Evolutionary conservation across 2,888 invertebrate genomes (phyloP), one percentile per base, ranked within the genome.

Genomic region (Eupithecia abbreviata): DNA sequence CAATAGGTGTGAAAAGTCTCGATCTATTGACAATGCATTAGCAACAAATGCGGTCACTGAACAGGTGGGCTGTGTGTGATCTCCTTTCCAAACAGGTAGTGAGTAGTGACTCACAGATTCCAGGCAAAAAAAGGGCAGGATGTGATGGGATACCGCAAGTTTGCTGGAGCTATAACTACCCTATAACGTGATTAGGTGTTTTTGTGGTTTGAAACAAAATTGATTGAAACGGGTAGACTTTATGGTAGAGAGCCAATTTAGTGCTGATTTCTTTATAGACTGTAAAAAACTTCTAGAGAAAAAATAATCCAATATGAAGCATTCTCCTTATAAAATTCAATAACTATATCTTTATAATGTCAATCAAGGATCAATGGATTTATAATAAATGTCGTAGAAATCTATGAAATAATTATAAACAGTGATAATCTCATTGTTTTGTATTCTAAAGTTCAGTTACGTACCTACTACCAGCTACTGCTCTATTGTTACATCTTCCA

Each of bases 1-100:
- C 18, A 4, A 66, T 67, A 78, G 74, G 78, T 78, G 78, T 73
- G 75, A 78, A 78, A 76, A 74, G 72, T 71, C 70, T 73, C 68
- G 43, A 42, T 18, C 66, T 72, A 72, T 72, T 76, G 73, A 73
- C 68, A 76, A 69, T 45, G 45, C 78, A 76, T 76, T 78, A 78
- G 78, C 69, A 55, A 72, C 76, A 62, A 47, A 18, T 71, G 71
- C 62, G 45, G 51, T 55, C 71, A 51, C 62, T 47, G 68, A 41
- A 41, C 75, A 78, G 75, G 75, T 76, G 78, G 75, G 69, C 70
- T 68, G 62, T 3, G 71, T 78, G 76, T 74, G 69, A 43, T 74
- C 42, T 72, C 68, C 49, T 67, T 74, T 73, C 41, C 18, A 43
- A 68, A 68, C 67, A 73, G 71, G 71, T 73, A 78, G 73, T 69